These are phyloP conservation scores for Felis chaus DNA, from an alignment of 2,113 vertebrate species.

Conservation along the genomic window DNA sequence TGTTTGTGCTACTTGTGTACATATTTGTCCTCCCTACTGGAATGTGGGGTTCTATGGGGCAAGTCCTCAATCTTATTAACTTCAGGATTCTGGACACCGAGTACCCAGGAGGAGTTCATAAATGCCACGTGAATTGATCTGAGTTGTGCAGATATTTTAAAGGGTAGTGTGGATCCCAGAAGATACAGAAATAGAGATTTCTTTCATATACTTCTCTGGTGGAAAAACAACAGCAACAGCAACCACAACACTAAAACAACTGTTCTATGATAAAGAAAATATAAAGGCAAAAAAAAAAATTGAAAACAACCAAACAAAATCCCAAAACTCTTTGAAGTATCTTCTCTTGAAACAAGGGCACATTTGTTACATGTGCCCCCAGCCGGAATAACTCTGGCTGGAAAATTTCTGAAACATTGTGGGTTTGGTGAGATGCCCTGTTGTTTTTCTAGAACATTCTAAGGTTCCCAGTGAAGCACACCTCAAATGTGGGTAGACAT, in stretches of 20 bases:
- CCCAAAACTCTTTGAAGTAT: not conserved
- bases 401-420: slow-evolving; percentile 34
- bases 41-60: not conserved
- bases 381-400: not conserved
- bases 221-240: not conserved
- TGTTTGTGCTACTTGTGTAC: not conserved
- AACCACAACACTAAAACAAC: not conserved
- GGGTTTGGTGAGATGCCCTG: not conserved
- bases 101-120: not conserved
- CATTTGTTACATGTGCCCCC: not conserved
- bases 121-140: not conserved
- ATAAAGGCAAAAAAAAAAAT: not conserved
- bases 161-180: not conserved
- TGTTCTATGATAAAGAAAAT: not conserved
- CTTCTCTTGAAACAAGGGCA: slow-evolving; percentile 19
- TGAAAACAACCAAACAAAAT: not conserved
- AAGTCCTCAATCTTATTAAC: not conserved
- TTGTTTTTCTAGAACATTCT: not conserved
- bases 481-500: not conserved
- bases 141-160: slow-evolving; percentile 19
- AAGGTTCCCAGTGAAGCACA: not conserved
- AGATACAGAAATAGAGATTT: slow-evolving; percentile 31
- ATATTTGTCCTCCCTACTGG: not conserved
- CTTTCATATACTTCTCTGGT: slow-evolving; percentile 13
- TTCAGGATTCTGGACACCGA: not conserved